A percentile compares a stretch with the other conserved stretches of the same genome.
Conservation (phyloP, 2,888 invertebrate genomes). For the Brachylomia viminalis region DNA sequence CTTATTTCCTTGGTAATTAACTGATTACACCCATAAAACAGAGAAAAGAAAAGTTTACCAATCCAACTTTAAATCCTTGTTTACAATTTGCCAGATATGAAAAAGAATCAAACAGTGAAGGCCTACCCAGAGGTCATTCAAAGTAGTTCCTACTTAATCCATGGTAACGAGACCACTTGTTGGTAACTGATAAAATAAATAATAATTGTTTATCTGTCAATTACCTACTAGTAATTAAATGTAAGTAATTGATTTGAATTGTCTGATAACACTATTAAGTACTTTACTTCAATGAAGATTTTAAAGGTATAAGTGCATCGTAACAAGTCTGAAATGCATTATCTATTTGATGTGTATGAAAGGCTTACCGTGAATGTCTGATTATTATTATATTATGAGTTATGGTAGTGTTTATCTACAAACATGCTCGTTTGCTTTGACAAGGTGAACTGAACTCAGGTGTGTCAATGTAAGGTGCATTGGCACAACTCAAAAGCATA, state of each 20-base stretch:
- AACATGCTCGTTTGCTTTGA: background rate
- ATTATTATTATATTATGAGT: constrained; percentile 13
- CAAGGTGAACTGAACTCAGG: constrained; percentile 24
- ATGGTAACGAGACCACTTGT: constrained; percentile 21
- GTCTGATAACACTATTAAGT: constrained; percentile 21
- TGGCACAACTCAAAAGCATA: constrained; percentile 2
- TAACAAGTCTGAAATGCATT: constrained; percentile 19
- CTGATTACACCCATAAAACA: background rate
- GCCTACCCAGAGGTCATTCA: constrained; percentile 16
- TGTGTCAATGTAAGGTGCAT: constrained; percentile 12
- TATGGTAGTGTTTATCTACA: constrained; percentile 6
- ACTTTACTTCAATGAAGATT: constrained; percentile 25
- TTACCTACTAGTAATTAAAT: constrained; percentile 30
- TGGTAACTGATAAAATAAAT: constrained; percentile 22
- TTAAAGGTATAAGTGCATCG: constrained; percentile 5
- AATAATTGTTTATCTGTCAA: constrained; percentile 6
- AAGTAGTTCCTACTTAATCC: background rate
- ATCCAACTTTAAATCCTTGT: background rate
- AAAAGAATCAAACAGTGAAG: constrained; percentile 19
- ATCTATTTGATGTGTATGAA: constrained; percentile 18
- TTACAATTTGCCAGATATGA: constrained; percentile 1
- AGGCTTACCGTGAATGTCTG: constrained; percentile 32
- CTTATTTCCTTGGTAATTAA: background rate
- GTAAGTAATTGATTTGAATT: constrained; percentile 25
- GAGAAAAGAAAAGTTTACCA: background rate